Evolutionary conservation across 2,113 vertebrate species (phyloP).

Genomic region (Platichthys flesus): DNA sequence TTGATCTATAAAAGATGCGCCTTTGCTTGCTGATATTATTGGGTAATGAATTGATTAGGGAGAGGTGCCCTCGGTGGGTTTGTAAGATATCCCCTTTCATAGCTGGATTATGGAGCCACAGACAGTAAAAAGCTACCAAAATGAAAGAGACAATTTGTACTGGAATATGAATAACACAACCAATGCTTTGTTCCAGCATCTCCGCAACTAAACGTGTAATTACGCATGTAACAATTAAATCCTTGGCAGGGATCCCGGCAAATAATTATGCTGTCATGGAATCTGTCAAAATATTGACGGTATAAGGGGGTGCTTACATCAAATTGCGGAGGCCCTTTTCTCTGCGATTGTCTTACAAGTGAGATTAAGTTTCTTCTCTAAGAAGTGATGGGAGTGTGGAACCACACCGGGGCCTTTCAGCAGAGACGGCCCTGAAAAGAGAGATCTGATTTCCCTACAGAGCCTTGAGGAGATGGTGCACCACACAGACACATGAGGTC

Average conservation of each 20-base stretch:
- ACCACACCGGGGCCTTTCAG: conserved; percentile 65
- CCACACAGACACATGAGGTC: conserved; percentile 63
- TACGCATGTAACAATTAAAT: conserved; percentile 84
- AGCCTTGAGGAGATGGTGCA: conserved; percentile 62
- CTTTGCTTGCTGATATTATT: conserved; percentile 63
- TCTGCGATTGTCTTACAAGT: conserved; percentile 62
- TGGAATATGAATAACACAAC: conserved; percentile 68
- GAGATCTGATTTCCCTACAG: conserved; percentile 61
- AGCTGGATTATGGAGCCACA: conserved; percentile 65
- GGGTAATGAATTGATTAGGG: conserved; percentile 80
- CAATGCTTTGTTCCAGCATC: conserved; percentile 69
- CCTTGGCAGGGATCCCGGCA: conserved; percentile 66
- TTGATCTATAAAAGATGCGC: conserved; percentile 77
- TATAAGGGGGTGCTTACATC: conserved; percentile 54
- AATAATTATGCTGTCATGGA: conserved; percentile 80
- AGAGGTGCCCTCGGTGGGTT: conserved; percentile 66
- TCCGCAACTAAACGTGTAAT: conserved; percentile 77
- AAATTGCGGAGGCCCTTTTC: conserved; percentile 60
- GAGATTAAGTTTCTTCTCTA: conserved; percentile 72
- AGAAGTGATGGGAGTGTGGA: conserved; percentile 62
- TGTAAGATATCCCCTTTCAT: conserved; percentile 70
- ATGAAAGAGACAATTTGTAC: conserved; percentile 68
- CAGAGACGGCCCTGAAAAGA: conserved; percentile 61
- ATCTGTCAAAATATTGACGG: conserved; percentile 84
- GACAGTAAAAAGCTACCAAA: conserved; percentile 50